Conservation (phyloP, 1,140 invertebrate species). For the Brachionus koreanus region DNA sequence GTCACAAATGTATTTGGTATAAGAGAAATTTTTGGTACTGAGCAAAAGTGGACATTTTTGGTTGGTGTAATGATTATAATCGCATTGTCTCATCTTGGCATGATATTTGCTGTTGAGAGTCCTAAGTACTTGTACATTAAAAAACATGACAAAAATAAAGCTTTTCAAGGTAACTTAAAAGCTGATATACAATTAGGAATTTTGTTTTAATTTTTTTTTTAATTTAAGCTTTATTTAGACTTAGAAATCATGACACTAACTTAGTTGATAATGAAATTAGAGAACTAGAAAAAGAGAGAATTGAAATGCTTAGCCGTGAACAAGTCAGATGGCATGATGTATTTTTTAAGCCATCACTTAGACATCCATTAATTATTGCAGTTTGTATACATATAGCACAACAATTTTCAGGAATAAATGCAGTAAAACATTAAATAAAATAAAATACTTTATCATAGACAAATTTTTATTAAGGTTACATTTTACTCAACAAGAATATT, state of each 20-base stretch:
- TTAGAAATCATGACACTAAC: neutral
- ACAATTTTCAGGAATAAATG: slow-evolving; percentile 37
- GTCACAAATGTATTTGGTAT: slow-evolving; percentile 66
- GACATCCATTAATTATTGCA: slow-evolving; percentile 27
- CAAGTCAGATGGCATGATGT: slow-evolving; percentile 7
- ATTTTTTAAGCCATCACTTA: neutral
- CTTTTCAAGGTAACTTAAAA: neutral
- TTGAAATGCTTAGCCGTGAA: neutral
- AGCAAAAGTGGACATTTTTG: slow-evolving; percentile 74
- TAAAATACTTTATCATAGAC: too few species aligned
- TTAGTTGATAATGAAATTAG: neutral
- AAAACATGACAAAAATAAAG: neutral
- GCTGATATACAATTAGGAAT: too few species aligned
- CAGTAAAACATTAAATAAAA: neutral
- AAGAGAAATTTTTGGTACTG: slow-evolving; percentile 60
- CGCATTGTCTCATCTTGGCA: slow-evolving; percentile 78
- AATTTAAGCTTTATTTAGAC: neutral
- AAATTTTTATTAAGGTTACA: slow-evolving; percentile 6
- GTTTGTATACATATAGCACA: slow-evolving; percentile 7
- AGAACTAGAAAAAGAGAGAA: neutral
- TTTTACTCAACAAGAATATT: slow-evolving; percentile 71
- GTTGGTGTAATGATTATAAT: slow-evolving; percentile 79
- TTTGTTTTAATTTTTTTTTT: neutral
- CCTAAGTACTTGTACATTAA: slow-evolving; percentile 62
- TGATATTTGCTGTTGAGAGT: slow-evolving; percentile 65